Evolutionary conservation across 2,797 vertebrate genomes (phyloP), one percentile per base, ranked within the genome.

Genomic region (Premnoplex brunnescens): DNA sequence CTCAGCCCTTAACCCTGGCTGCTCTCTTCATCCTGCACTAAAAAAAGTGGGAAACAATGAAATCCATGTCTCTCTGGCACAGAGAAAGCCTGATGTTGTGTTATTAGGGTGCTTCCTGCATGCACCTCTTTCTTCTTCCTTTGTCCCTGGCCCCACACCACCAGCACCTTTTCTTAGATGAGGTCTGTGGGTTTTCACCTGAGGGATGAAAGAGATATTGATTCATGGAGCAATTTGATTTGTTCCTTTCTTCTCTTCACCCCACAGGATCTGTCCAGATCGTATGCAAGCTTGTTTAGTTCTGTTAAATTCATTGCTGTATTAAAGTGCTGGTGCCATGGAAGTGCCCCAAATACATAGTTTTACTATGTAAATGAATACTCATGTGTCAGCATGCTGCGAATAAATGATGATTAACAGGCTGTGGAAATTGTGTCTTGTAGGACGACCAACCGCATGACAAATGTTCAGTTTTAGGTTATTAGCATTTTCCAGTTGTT

Each of bases 191-290:
- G 5, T 52, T 85, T 82, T 63, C 32, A 27, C 22, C 37, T 67
- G 27, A 72, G 32, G 21, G 41, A 34, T 52, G 37, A 73, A 37
- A 20, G 64, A 67, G 68, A 41, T 37, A 7, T 27, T 59, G 36
- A 28, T 78, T 88, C 68, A 66, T n/a, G 49, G 43, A 68, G 36
- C 9, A 41, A 15, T 59, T 92, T 89, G 66, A 36, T 86, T 66
- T 44, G 19, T 55, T 32, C 56, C 7, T 67, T 66, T 59, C 26
- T 98, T 96, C 96, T 94, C 62, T 60, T 69, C 37, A 37, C 4
- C 7, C 13, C 14, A 37, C 14, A 72, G 54, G 91, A 78, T 23
- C 32, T 34, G 15, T 74, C 26, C 2, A 1, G 6, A 64, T 91
- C 39, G 55, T 39, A 36, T 1, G 1, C 27, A 36, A 79, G 28